Conservation (phyloP, 2,113 vertebrate genomes). For the Brachyhypopomus occidentalis region DNA sequence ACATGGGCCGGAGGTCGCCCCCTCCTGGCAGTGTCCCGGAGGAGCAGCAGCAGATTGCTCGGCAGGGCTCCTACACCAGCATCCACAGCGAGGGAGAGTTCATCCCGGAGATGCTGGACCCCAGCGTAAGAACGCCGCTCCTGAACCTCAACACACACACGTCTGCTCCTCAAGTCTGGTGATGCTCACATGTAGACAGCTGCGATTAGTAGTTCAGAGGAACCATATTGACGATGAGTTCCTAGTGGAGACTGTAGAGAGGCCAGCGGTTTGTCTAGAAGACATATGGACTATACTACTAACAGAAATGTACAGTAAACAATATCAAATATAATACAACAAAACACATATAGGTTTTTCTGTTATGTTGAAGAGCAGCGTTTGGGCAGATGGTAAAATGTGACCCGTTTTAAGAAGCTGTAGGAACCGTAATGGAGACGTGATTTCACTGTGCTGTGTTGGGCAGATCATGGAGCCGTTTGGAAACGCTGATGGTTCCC, state of each 20-base stretch:
- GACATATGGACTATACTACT: too few species aligned
- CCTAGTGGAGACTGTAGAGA: not conserved
- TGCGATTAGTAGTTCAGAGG: not conserved
- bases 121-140: slow-evolving; percentile 76
- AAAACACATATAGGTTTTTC: not conserved
- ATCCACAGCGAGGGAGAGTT: slow-evolving; percentile 93
- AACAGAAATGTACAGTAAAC: too few species aligned
- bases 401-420: not conserved
- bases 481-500: slow-evolving; percentile 81
- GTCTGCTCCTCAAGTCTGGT: too few species aligned
- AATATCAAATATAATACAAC: too few species aligned
- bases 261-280: too few species aligned
- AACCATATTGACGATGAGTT: not conserved
- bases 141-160: too few species aligned
- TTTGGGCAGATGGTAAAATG: not conserved
- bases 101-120: slow-evolving; percentile 84
- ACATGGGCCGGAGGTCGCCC: slow-evolving; percentile 85
- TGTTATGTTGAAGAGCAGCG: slow-evolving; percentile 8
- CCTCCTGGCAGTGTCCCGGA: slow-evolving; percentile 88
- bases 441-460: slow-evolving; percentile 39
- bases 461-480: slow-evolving; percentile 85
- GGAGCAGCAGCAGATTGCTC: slow-evolving; percentile 91
- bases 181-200: too few species aligned
- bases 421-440: not conserved
- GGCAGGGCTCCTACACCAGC: slow-evolving; percentile 91